Conservation (phyloP, 2,797 vertebrate species). For the Danio choprae region DNA sequence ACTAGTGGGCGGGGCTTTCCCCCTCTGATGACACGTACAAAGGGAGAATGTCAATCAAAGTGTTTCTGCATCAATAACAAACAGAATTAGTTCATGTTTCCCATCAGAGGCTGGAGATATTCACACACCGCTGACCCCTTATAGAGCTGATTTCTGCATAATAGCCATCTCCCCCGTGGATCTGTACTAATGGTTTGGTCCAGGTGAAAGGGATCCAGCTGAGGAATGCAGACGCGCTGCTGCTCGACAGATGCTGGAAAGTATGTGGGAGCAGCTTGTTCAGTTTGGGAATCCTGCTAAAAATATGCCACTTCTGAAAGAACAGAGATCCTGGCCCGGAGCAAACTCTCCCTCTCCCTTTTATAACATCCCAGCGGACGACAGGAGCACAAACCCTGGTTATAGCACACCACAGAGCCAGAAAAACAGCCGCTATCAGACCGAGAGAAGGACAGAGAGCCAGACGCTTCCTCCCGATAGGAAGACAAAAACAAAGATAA, state of each 20-base stretch:
- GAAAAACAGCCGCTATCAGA: not conserved
- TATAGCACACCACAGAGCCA: conserved; percentile 1
- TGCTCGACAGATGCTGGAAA: conserved; percentile 87
- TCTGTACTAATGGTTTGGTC: conserved; percentile 71
- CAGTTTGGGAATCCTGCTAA: conserved; percentile 70
- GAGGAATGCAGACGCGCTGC: conserved; percentile 86
- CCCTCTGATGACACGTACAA: too few species aligned
- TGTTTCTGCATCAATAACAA: too few species aligned
- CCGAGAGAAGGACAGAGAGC: not conserved
- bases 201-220: conserved; percentile 83
- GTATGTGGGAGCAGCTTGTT: conserved; percentile 82
- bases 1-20: too few species aligned
- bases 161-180: not conserved
- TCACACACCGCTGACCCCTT: too few species aligned
- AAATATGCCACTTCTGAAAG: conserved; percentile 73
- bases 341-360: conserved; percentile 66
- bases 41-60: too few species aligned
- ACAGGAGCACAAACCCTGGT: conserved; percentile 53
- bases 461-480: conserved; percentile 26
- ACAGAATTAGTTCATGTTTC: too few species aligned
- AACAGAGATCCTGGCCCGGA: conserved; percentile 73
- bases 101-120: too few species aligned
- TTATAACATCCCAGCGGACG: conserved; percentile 75
- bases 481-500: not conserved
- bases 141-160: too few species aligned